Base-by-base conservation (phyloP, 1,140 invertebrate genomes). In the Delia radicum region DNA sequence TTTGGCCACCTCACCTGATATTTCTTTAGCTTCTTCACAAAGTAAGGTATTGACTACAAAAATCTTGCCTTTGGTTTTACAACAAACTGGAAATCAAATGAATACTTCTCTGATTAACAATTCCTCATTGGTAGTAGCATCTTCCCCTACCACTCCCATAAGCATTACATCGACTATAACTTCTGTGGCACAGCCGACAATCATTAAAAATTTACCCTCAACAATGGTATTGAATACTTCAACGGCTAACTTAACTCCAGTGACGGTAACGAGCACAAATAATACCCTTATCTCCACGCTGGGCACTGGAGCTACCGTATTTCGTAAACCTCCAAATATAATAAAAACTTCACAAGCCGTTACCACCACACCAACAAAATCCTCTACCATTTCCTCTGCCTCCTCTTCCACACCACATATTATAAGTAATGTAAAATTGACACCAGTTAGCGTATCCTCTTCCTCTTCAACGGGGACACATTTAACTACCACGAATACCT, bases 341-440 rank as follows among this genome's bases (percentile, higher is more conserved):
- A 67, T 77, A 12, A 77, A 77, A 75, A 55, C 73, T n/a, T 65
- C 63, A 27, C 61, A 71, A n/a, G 37, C 73, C 26, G 73, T 61
- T 28, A 42, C n/a, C n/a, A 31, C 18, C 2, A 33, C 65, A 21
- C 31, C 69, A 27, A 71, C 74, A 21, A 75, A 48, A 29, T 62
- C 26, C 4, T 65, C 69, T 75, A 26, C 75, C 13, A 61, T 42
- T 15, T 42, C 48, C 6, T n/a, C n/a, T 42, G 12, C 12, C 12
- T 10, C 37, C 37, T 73, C 75, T 13, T 31, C 21, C 28, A 63
- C 78, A 0, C 73, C 82, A 0, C 83, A 85, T 37, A 79, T 85
- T 1, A 69, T 85, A 28, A 80, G 83, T 6, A 85, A 85, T 55
- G 85, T 85, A 2, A 84, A 85, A 71, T 48, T 85, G 13, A 79